These are phyloP conservation scores for Andricus grossulariae DNA, from an alignment of 1,140 invertebrate genomes.

Conservation along the genomic window DNA sequence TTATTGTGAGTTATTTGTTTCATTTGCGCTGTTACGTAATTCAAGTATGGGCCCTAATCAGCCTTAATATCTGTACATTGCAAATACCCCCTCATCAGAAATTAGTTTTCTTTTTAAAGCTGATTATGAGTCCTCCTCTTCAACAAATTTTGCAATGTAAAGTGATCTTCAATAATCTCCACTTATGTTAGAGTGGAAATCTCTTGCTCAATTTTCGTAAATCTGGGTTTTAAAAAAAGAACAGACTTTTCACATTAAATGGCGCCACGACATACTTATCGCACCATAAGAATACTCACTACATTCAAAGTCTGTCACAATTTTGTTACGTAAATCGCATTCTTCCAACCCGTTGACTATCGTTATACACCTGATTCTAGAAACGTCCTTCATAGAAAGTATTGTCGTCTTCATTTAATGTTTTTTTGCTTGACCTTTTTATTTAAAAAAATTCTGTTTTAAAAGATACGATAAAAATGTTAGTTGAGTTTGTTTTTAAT, in stretches of 20 bases:
- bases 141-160: background rate
- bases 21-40: too few species aligned
- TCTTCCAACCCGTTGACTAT: conserved; percentile 35
- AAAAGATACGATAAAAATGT: background rate
- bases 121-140: background rate
- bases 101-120: background rate
- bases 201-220: background rate
- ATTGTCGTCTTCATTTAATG: background rate
- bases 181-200: background rate
- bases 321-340: conserved; percentile 36
- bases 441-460: background rate
- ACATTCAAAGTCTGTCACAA: conserved; percentile 23
- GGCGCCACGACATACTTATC: conserved; percentile 18
- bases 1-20: too few species aligned
- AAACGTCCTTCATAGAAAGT: background rate
- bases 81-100: background rate
- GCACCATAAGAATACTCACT: conserved; percentile 16
- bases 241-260: conserved; percentile 17
- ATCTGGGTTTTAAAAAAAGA: conserved; percentile 23
- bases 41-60: too few species aligned
- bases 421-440: background rate
- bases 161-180: background rate
- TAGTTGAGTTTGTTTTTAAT: background rate
- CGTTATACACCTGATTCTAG: conserved; percentile 24
- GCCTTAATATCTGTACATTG: background rate